Evolutionary conservation across 2,113 vertebrate genomes (phyloP).

Genomic region (Steatornis caripensis): DNA sequence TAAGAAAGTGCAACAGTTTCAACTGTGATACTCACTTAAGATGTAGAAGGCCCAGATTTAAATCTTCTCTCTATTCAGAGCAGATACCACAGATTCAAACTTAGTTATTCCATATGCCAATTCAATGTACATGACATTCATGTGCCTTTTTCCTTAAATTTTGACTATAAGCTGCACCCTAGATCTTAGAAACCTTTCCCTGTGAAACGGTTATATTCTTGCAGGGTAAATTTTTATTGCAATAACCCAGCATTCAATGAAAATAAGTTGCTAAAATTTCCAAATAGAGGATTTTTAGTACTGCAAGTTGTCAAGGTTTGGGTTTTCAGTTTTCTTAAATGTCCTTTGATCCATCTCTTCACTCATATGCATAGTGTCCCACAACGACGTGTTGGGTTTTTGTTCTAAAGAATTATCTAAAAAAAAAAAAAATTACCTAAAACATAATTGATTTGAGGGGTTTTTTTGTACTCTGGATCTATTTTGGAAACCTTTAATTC

Average conservation of each 20-base stretch:
- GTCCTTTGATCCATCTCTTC: neutral
- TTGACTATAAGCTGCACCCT: neutral
- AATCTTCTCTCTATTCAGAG: neutral
- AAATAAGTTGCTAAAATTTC: neutral
- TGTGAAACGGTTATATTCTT: too few species aligned
- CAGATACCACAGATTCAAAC: neutral
- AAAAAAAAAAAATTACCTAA: neutral
- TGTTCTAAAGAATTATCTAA: neutral
- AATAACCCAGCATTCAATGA: neutral
- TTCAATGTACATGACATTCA: neutral
- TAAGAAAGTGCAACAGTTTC: neutral
- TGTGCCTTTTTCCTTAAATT: neutral
- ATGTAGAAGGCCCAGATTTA: neutral
- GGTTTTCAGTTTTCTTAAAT: neutral
- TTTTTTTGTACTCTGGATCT: neutral
- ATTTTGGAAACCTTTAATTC: neutral
- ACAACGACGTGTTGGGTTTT: neutral
- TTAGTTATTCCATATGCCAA: neutral
- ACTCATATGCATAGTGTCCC: neutral
- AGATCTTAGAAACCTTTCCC: neutral
- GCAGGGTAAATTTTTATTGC: neutral
- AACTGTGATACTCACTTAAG: neutral
- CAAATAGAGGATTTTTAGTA: neutral
- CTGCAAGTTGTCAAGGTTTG: neutral
- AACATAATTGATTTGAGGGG: neutral